Evolutionary conservation across 2,113 vertebrate genomes (phyloP), one percentile per base, ranked within the genome.

Genomic region (Monarcha castaneiventris): DNA sequence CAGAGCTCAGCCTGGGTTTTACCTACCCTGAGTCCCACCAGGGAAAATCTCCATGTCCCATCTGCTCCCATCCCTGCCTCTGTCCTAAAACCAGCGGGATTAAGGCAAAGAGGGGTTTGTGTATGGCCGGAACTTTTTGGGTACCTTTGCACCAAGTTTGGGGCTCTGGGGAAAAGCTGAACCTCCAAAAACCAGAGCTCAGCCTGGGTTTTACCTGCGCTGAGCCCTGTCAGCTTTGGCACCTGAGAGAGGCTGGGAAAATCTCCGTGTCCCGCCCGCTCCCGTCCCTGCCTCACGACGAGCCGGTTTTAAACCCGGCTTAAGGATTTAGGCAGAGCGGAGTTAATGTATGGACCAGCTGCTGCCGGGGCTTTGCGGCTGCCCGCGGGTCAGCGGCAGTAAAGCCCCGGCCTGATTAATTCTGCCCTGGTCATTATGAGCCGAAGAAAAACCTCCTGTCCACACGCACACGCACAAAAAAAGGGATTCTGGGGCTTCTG

Each of bases 281-380:
- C 33, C 43, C 0, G 0, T 6, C 56, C 49, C 56, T 6, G 16
- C 26, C 54, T 16, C 4, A 1, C 54, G 32, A 5, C 0, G 9
- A 91, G 59, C 33, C 56, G 25, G 35, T 2, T 17, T 54, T 64
- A 59, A 85, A 77, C n/a, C 15, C 21, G 0, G 19, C 66, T 37
- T 37, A 37, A 37, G 37, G 76, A 55, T 76, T 16, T 63, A 56
- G 71, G 49, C 51, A 30, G 86, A n/a, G 63, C 13, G 21, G n/a
- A 81, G 73, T 64, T 78, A 77, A 81, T 61, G 86, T 18, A 41
- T 21, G 69, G 82, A 72, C 14, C 92, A 84, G 79, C 88, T 92
- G 90, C 43, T 86, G 73, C 73, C 94, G 68, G 33, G 68, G 94
- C 91, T 84, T 32, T 77, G 69, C 13, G 44, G 90, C 51, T 62